Percentiles rank a stretch among this genome's conserved stretches.
Evolutionary conservation across 2,888 invertebrate species (phyloP).

Genomic region (Seira musarum): DNA sequence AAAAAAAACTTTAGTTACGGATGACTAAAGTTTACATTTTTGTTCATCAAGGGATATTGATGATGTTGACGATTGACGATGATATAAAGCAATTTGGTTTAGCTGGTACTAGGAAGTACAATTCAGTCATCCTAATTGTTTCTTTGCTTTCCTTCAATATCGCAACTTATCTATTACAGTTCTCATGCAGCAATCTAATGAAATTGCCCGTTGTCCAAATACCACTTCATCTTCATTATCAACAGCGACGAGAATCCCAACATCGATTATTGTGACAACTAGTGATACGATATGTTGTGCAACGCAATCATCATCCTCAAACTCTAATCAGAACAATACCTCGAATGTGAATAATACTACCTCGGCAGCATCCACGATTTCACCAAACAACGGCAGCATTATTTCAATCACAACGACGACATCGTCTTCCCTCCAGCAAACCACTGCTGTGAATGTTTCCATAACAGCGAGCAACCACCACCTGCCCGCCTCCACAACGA

Average conservation of each 20-base stretch:
- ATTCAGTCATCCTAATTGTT: no score
- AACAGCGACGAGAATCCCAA: neutral
- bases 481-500: neutral
- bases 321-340: neutral
- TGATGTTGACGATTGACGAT: no score
- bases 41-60: no score
- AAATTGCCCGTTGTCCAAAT: slow-evolving; percentile 55
- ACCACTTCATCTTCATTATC: slow-evolving; percentile 34
- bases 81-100: no score
- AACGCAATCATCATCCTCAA: neutral
- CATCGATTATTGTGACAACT: slow-evolving; percentile 5
- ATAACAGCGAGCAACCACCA: slow-evolving; percentile 9
- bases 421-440: neutral
- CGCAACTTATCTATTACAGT: slow-evolving; percentile 63
- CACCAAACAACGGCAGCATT: slow-evolving; percentile 26
- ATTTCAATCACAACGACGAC: slow-evolving; percentile 25
- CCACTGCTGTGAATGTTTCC: slow-evolving; percentile 24
- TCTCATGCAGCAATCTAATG: slow-evolving; percentile 67
- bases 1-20: no score
- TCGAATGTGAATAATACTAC: neutral
- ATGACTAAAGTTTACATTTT: no score
- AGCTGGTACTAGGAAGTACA: no score
- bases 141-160: no score
- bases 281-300: neutral
- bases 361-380: neutral